These are phyloP conservation scores for Drosophila chauvacae DNA, from an alignment of 1,140 invertebrate genomes.

Conservation along the genomic window DNA sequence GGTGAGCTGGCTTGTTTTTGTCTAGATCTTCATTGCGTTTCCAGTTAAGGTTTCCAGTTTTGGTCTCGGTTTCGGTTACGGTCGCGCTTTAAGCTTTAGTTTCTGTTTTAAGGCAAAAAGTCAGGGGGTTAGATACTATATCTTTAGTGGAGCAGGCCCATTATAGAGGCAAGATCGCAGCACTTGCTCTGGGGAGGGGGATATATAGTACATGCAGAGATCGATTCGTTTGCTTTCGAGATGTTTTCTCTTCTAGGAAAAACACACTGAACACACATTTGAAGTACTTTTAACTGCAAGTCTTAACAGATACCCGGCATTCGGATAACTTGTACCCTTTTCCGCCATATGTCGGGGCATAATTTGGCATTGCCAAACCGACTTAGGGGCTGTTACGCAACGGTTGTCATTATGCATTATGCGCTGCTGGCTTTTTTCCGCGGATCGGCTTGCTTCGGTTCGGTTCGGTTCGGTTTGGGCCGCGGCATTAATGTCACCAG, in stretches of 20 bases:
- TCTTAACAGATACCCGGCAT: neutral
- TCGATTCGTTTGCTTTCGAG: neutral
- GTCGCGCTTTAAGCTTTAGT: neutral
- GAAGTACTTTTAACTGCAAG: neutral
- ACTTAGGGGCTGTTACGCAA: conserved; percentile 22
- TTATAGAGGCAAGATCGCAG: conserved; percentile 24
- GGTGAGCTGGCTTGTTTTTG: conserved; percentile 10
- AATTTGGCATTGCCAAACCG: conserved; percentile 60
- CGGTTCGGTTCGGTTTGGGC: conserved; percentile 19
- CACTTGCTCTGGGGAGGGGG: conserved; percentile 4
- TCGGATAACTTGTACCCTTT: conserved; percentile 14
- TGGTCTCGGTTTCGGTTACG: conserved; percentile 1
- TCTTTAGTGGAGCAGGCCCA: conserved; percentile 35
- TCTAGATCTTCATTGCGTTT: conserved; percentile 40
- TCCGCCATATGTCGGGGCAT: conserved; percentile 20
- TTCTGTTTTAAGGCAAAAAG: conserved; percentile 37
- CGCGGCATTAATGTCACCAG: conserved; percentile 66
- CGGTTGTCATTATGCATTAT: conserved; percentile 68
- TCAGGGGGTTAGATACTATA: conserved; percentile 39
- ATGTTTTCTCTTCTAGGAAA: neutral
- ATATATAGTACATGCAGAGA: neutral
- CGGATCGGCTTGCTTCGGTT: neutral
- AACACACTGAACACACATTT: neutral
- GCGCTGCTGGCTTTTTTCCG: conserved; percentile 17
- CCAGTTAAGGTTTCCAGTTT: conserved; percentile 27